Evolutionary conservation across 2,113 vertebrate species (phyloP).

Genomic region (Chlamydotis undulata): DNA sequence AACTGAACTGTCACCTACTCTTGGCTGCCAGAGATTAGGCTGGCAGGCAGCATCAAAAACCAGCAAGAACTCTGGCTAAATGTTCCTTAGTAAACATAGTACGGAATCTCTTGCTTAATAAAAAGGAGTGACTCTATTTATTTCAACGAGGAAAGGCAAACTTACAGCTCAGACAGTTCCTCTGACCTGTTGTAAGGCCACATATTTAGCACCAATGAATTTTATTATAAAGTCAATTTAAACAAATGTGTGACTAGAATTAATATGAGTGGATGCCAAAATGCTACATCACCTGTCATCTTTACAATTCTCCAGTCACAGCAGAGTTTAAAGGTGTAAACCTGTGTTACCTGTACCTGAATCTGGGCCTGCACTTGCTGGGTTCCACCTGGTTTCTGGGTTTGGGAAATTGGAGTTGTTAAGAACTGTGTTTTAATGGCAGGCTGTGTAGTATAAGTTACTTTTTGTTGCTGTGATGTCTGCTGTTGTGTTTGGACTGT

Average conservation of each 20-base stretch:
- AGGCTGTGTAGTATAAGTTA: conserved; percentile 87
- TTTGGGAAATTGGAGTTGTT: conserved; percentile 85
- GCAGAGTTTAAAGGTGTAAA: background rate
- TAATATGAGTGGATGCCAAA: background rate
- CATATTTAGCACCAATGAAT: background rate
- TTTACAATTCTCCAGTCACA: background rate
- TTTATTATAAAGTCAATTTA: background rate
- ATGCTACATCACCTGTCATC: background rate
- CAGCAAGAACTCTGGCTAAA: background rate
- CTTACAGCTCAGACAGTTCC: background rate
- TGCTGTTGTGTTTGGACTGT: conserved; percentile 85
- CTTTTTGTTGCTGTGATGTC: conserved; percentile 88
- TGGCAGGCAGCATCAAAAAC: background rate
- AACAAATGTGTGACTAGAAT: background rate
- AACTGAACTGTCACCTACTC: background rate
- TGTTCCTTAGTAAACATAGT: background rate
- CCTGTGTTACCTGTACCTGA: conserved; percentile 73
- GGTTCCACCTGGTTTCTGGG: conserved; percentile 86
- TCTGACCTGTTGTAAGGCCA: background rate
- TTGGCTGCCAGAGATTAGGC: background rate
- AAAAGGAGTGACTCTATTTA: background rate
- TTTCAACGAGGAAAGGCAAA: background rate
- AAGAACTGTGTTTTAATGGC: conserved; percentile 94
- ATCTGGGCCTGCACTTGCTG: conserved; percentile 91
- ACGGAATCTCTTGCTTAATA: background rate